Evolutionary conservation across 2,113 vertebrate species (phyloP), one percentile per base, ranked within the genome.

Genomic region (Piprites chloris): DNA sequence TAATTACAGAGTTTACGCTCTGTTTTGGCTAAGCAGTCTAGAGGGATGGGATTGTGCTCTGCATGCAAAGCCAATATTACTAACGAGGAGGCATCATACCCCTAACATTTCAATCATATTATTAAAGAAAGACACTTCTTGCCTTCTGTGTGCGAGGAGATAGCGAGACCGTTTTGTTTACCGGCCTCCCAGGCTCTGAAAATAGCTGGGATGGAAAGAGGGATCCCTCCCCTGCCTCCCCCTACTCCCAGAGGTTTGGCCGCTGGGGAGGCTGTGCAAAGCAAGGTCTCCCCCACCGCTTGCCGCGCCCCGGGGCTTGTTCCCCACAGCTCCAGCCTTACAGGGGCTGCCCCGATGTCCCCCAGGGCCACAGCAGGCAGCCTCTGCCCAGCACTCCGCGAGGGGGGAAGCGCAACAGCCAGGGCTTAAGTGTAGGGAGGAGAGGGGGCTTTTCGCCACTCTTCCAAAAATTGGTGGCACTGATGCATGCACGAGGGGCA

Each of bases 1-100:
- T 98, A 97, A 98, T 98, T 97, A 96, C 91, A 58, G 95, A 97
- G 97, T 96, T 97, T 86, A 97, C 91, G 96, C 97, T 96, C 65
- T 96, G 94, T 97, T 96, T 97, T 97, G 97, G 96, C 97, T 96
- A 96, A 92, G 95, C 96, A 93, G 96, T 92, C 95, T 94, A 61
- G 96, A 95, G 90, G 85, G 86, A 92, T 74, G 91, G 90, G 79
- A 67, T 93, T 97, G 97, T 91, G 91, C 96, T 93, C 81, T 97
- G 97, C 95, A 97, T 97, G 95, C 96, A 97, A 97, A 97, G 92
- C 88, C 94, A 93, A 42, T 97, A 96, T 97, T 97, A 97, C 95
- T 91, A 90, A 91, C 88, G 50, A 89, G 94, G 77, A 94, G 93
- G 80, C 92, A 94, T 96, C 96, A 91, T 81, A 96, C 92, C 69